phyloP scores from a whole-genome alignment of 2,113 vertebrate genomes.

The Polypterus bichir region DNA sequence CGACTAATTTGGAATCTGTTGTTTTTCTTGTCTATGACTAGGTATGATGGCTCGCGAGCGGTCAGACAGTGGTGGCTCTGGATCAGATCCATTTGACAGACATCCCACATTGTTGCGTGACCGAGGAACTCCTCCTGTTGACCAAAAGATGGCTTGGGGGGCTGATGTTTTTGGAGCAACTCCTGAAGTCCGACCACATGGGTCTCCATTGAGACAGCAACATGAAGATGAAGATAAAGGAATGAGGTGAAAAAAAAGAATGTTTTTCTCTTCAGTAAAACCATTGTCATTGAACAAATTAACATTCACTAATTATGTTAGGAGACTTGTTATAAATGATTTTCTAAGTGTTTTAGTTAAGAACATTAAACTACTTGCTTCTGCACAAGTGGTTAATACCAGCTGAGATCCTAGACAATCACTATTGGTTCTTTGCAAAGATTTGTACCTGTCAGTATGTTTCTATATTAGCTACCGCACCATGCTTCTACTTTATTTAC shows the following conservation, averaged over 20 bases:
- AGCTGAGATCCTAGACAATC: too few relatives aligned
- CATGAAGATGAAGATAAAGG: slow-evolving; percentile 64
- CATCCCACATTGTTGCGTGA: slow-evolving; percentile 52
- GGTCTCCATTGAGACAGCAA: slow-evolving; percentile 63
- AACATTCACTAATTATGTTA: too few relatives aligned
- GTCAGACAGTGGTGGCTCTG: slow-evolving; percentile 78
- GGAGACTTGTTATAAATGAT: too few relatives aligned
- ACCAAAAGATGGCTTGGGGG: slow-evolving; percentile 76
- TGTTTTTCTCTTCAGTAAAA: too few relatives aligned
- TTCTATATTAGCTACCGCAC: too few relatives aligned
- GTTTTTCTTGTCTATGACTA: slow-evolving; percentile 20
- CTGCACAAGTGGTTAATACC: too few relatives aligned
- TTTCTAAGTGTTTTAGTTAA: too few relatives aligned
- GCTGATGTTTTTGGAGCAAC: slow-evolving; percentile 63
- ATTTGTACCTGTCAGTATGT: too few relatives aligned
- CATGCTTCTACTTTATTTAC: too few relatives aligned
- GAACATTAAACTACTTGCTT: too few relatives aligned
- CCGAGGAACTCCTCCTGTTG: slow-evolving; percentile 76
- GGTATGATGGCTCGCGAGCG: slow-evolving; percentile 76
- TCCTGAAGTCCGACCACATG: slow-evolving; percentile 46
- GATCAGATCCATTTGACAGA: slow-evolving; percentile 74
- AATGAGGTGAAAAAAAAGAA: slow-evolving; percentile 44
- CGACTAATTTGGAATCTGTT: not conserved
- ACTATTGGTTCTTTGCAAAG: too few relatives aligned
- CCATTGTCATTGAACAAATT: too few relatives aligned